phyloP scores from a whole-genome alignment of 2,797 vertebrate genomes.

The Chloroceryle inda region DNA sequence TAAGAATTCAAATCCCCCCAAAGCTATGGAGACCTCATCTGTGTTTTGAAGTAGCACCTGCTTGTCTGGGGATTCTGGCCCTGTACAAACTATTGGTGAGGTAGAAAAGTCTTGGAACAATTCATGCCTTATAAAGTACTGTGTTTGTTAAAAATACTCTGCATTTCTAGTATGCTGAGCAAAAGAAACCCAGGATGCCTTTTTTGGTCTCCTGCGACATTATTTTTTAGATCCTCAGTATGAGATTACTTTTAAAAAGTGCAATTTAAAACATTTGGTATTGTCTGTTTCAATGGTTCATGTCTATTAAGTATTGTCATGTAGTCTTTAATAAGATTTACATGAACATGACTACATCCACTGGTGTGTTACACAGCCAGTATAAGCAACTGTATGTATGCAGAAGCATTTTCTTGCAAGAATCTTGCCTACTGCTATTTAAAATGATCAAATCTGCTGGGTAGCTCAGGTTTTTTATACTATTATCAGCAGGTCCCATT shows the following conservation, averaged over 20 bases:
- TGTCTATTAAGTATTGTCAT: neutral
- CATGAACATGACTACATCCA: neutral
- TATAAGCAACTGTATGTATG: neutral
- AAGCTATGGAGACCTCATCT: conserved; percentile 36
- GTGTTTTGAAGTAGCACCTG: conserved; percentile 34
- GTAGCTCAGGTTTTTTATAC: neutral
- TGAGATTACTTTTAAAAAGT: neutral
- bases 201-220: neutral
- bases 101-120: neutral
- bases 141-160: neutral
- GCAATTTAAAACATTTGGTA: neutral
- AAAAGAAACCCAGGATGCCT: neutral
- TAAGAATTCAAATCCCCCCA: neutral
- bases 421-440: neutral
- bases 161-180: neutral
- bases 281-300: neutral
- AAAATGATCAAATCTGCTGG: neutral
- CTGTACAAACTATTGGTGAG: neutral
- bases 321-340: neutral
- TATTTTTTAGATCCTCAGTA: neutral
- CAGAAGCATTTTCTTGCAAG: neutral
- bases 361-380: neutral
- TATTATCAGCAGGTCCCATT: neutral
- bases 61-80: neutral
- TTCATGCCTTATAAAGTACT: neutral